phyloP scores from a whole-genome alignment of 2,797 vertebrate species.

The Poeciliopsis presidionis region DNA sequence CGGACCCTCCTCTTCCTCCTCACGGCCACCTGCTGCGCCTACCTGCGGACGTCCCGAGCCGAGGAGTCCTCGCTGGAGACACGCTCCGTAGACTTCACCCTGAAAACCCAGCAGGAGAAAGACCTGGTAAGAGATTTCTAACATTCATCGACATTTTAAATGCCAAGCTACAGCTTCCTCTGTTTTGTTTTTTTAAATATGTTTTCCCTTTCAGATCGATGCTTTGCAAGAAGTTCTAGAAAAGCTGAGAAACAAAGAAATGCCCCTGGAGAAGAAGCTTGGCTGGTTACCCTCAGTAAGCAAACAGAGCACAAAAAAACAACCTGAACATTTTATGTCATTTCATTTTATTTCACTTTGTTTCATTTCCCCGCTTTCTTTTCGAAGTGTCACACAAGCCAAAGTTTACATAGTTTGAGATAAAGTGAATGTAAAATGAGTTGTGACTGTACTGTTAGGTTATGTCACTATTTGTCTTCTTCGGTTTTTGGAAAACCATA shows the following conservation, averaged over 20 bases:
- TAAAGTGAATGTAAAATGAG: neutral
- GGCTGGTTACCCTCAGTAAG: slow-evolving; percentile 86
- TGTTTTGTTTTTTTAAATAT: neutral
- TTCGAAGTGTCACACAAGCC: neutral
- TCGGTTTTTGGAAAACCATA: neutral
- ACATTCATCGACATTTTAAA: neutral
- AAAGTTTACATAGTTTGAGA: neutral
- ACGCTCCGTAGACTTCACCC: slow-evolving; percentile 66
- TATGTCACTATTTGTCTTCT: neutral
- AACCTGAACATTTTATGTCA: neutral
- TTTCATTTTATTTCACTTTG: neutral
- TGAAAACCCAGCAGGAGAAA: slow-evolving; percentile 81
- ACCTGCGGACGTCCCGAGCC: slow-evolving; percentile 62
- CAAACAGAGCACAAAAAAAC: slow-evolving; percentile 5
- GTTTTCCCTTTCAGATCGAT: slow-evolving; percentile 73
- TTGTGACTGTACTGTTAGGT: neutral
- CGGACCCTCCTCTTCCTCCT: slow-evolving; percentile 75
- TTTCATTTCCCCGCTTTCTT: neutral
- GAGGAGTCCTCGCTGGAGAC: slow-evolving; percentile 77
- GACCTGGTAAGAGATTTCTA: slow-evolving; percentile 81
- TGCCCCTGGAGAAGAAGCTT: slow-evolving; percentile 83
- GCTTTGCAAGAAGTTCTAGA: slow-evolving; percentile 84
- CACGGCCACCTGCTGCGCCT: slow-evolving; percentile 71
- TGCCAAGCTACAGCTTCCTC: neutral
- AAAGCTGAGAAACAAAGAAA: slow-evolving; percentile 82